Conservation (phyloP, 2,797 vertebrate genomes). For the Anguilla pacifica region DNA sequence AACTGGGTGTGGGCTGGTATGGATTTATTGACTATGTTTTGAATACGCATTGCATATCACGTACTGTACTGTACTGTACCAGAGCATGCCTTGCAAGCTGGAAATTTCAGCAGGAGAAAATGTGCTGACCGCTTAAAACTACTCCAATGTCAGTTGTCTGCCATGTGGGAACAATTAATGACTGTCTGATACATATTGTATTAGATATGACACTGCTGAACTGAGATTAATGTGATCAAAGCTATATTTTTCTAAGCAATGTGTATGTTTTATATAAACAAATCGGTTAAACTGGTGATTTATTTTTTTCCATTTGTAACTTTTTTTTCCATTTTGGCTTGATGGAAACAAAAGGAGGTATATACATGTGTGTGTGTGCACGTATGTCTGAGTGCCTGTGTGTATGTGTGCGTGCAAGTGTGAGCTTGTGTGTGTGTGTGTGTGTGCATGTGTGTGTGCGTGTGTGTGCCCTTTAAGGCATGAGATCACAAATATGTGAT, state of each 20-base stretch:
- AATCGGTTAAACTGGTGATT: constrained; percentile 52
- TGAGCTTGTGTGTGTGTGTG: no score
- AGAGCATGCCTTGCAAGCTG: constrained; percentile 62
- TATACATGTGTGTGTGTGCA: neutral
- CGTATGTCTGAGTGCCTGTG: neutral
- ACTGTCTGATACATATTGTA: constrained; percentile 40
- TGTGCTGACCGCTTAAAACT: constrained; percentile 34
- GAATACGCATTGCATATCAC: constrained; percentile 58
- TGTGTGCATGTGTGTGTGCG: no score
- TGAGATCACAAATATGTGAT: no score
- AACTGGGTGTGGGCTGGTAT: constrained; percentile 35
- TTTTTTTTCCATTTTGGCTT: constrained; percentile 44
- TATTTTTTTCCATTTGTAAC: constrained; percentile 57
- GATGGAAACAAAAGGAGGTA: no score
- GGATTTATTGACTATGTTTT: constrained; percentile 41
- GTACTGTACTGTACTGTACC: constrained; percentile 49
- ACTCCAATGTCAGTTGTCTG: constrained; percentile 30
- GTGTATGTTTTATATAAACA: constrained; percentile 63
- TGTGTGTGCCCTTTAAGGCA: no score
- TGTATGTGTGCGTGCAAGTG: neutral
- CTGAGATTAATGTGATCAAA: constrained; percentile 53
- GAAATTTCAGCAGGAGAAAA: constrained; percentile 45
- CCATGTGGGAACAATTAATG: constrained; percentile 52
- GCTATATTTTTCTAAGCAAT: constrained; percentile 68
- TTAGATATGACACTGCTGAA: constrained; percentile 43